Evolutionary conservation across 2,113 vertebrate species (phyloP).

Genomic region (Kobus ellipsiprymnus): DNA sequence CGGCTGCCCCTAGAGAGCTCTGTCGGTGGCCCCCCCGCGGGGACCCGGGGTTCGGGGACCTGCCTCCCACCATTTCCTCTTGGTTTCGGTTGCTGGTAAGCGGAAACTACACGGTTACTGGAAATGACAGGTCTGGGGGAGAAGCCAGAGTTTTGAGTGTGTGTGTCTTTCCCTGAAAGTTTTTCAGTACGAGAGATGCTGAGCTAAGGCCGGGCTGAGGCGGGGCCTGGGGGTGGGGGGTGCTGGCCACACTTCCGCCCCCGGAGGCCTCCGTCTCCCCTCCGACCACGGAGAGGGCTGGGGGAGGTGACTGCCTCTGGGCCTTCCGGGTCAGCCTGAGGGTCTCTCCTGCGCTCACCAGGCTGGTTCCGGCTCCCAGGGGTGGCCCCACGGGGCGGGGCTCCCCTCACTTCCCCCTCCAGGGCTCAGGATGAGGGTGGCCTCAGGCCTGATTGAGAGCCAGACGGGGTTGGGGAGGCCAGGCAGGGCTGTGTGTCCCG

Average conservation of each 20-base stretch:
- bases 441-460: neutral
- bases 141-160: neutral
- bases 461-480: neutral
- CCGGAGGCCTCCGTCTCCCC: neutral
- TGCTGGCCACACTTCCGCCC: neutral
- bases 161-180: neutral
- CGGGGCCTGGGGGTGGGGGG: neutral
- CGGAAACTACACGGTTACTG: slow-evolving; percentile 64
- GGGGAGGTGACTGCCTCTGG: neutral
- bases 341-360: neutral
- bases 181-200: neutral
- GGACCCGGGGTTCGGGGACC: neutral
- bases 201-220: neutral
- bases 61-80: slow-evolving; percentile 66
- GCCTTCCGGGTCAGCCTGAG: neutral
- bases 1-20: neutral
- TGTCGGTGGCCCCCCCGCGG: neutral
- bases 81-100: neutral
- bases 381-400: neutral
- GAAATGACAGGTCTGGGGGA: slow-evolving; percentile 51
- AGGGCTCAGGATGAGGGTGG: neutral
- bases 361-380: neutral
- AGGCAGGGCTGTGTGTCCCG: neutral
- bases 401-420: neutral
- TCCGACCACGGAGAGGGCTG: neutral